A percentile compares a stretch with the other conserved stretches of the same genome.
These are phyloP conservation scores for Drosophila albomicans DNA, from an alignment of 1,140 invertebrate species.

Conservation along the genomic window DNA sequence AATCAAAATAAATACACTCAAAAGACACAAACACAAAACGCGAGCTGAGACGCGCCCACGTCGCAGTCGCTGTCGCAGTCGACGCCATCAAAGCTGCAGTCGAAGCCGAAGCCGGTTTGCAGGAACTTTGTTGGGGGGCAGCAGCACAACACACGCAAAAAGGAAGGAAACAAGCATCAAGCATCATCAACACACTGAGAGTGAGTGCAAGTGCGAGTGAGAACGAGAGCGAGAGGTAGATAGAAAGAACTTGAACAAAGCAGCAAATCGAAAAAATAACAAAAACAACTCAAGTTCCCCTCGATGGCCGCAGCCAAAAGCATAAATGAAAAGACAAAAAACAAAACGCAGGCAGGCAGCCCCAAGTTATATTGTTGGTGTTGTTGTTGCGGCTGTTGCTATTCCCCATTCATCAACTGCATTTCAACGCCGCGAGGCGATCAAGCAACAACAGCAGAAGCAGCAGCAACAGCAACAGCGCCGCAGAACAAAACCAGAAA, in stretches of 20 bases:
- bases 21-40: constrained; percentile 49
- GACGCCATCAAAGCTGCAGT: constrained; percentile 6
- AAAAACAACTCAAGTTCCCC: constrained; percentile 42
- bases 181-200: constrained; percentile 51
- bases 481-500: constrained; percentile 63
- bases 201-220: constrained; percentile 1
- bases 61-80: constrained; percentile 39
- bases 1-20: constrained; percentile 74
- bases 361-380: constrained; percentile 30
- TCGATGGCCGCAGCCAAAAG: constrained; percentile 38
- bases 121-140: constrained; percentile 62
- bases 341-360: constrained; percentile 50
- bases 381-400: constrained; percentile 34
- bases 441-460: constrained; percentile 40
- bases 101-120: constrained; percentile 67
- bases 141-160: constrained; percentile 53
- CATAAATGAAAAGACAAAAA: constrained; percentile 31
- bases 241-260: constrained; percentile 44
- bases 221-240: constrained; percentile 21
- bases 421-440: constrained; percentile 74
- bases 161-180: constrained; percentile 81
- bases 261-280: constrained; percentile 46
- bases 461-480: constrained; percentile 14
- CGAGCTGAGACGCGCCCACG: constrained; percentile 70
- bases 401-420: constrained; percentile 81